Percentiles rank a stretch among this genome's conserved stretches.
Evolutionary conservation across 2,888 invertebrate genomes (phyloP).

Genomic region (Cataglyphis livida): DNA sequence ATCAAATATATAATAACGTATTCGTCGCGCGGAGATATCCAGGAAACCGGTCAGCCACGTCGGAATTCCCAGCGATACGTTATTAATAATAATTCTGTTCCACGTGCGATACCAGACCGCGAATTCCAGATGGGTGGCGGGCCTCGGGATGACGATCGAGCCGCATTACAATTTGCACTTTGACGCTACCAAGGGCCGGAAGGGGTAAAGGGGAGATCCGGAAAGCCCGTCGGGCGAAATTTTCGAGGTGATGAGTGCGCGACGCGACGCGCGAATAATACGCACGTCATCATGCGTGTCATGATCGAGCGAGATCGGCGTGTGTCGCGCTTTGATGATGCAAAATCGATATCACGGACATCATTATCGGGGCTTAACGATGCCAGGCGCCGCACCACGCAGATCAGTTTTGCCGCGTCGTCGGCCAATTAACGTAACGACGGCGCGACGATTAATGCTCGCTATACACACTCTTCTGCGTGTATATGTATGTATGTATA

Average conservation of each 20-base stretch:
- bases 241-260: constrained; percentile 52
- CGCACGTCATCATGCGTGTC: constrained; percentile 28
- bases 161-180: constrained; percentile 50
- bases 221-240: constrained; percentile 49
- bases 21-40: constrained; percentile 36
- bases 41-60: constrained; percentile 20
- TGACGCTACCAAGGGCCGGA: constrained; percentile 16
- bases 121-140: constrained; percentile 36
- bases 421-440: constrained; percentile 58
- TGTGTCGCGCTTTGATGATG: constrained; percentile 56
- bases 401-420: constrained; percentile 54
- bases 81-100: constrained; percentile 48
- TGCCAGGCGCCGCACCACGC: constrained; percentile 37
- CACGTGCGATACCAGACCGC: constrained; percentile 16
- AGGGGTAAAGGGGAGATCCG: constrained; percentile 10
- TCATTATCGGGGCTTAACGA: constrained; percentile 58
- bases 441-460: constrained; percentile 48
- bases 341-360: constrained; percentile 60
- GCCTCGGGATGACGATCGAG: constrained; percentile 37
- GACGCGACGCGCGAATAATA: constrained; percentile 52
- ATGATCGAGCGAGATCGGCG: constrained; percentile 49
- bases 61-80: constrained; percentile 44
- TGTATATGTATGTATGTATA: neutral
- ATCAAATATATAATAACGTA: constrained; percentile 35
- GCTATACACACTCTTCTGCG: constrained; percentile 10